Base-by-base conservation (phyloP, 2,113 vertebrate genomes). In the Phocoena phocoena region DNA sequence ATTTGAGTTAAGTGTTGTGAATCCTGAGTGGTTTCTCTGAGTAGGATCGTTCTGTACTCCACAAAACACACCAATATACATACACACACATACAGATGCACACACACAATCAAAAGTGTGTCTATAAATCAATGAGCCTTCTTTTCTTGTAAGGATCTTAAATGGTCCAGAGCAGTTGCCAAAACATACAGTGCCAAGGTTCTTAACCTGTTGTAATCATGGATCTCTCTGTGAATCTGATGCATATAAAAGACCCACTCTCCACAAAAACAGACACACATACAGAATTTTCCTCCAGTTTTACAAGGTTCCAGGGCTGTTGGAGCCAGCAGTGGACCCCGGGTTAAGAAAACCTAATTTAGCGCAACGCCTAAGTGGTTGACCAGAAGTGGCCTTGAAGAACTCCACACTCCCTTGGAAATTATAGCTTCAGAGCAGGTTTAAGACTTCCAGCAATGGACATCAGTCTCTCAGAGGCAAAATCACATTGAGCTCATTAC, bases 1-100 rank as follows among this genome's bases (percentile, higher is more conserved):
- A 88, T 91, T 91, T 65, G 41, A 96, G 58, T 65, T 82, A 96
- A 91, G 71, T 77, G 10, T 65, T 88, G 38, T 91, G 23, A 90
- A 77, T 20, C 14, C 76, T 94, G 13, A 90, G 17, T 71, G 33
- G 36, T 50, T 65, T 74, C n/a, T 91, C 79, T 77, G 44, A 5
- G 31, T 76, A 63, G 21, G 38, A 33, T 20, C n/a, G 62, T 44
- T 88, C 76, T n/a, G 1, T 62, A 74, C 2, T 82, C 25, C 55
- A 41, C 14, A 60, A 95, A 90, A 92, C 31, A 88, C 15, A 85
- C 18, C 41, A 77, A 65, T 18, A 77, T 25, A 90, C 23, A 41
- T 3, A 90, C 28, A 90, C 33, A 81, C n/a, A 89, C 15, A 70
- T 53, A 70, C 38, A 88, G 50, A 63, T 41, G 14, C 20, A 74